Percentiles rank a stretch among this genome's conserved stretches.
Conservation (phyloP, 2,797 vertebrate genomes). For the Coregonus ussuriensis region DNA sequence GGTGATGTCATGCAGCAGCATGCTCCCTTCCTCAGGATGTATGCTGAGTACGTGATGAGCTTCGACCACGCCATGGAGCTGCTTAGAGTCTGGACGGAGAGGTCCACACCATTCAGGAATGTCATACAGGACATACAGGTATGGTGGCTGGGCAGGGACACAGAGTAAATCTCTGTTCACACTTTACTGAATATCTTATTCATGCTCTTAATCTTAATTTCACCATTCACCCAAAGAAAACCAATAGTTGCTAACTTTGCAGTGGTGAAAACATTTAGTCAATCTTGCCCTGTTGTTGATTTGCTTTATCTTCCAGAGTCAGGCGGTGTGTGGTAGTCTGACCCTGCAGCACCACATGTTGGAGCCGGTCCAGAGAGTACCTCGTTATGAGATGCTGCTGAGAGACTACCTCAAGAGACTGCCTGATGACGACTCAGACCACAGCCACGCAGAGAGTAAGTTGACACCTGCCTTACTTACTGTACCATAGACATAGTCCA, state of each 20-base stretch:
- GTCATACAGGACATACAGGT: constrained; percentile 84
- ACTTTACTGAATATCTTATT: background rate
- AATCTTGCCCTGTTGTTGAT: too few species aligned
- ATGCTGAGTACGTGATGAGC: constrained; percentile 85
- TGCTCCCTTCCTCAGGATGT: constrained; percentile 91
- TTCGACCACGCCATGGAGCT: constrained; percentile 85
- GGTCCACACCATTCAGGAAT: constrained; percentile 79
- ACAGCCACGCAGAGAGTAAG: constrained; percentile 59
- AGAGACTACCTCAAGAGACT: constrained; percentile 84
- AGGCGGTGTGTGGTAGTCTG: constrained; percentile 79
- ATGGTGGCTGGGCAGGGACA: too few species aligned
- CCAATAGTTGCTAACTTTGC: background rate
- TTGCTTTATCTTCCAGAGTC: constrained; percentile 30
- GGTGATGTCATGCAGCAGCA: constrained; percentile 85
- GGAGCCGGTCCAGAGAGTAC: constrained; percentile 90
- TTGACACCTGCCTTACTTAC: background rate
- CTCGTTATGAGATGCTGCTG: constrained; percentile 87
- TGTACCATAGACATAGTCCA: background rate
- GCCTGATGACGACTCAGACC: constrained; percentile 73
- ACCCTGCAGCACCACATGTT: constrained; percentile 97
- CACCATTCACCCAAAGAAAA: background rate
- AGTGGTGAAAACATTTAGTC: constrained; percentile 54
- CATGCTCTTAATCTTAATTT: background rate
- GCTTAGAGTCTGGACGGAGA: constrained; percentile 82
- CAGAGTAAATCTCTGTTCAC: background rate